Evolutionary conservation across 2,888 invertebrate genomes (phyloP), one percentile per base, ranked within the genome.

Genomic region (Troilus luridus): DNA sequence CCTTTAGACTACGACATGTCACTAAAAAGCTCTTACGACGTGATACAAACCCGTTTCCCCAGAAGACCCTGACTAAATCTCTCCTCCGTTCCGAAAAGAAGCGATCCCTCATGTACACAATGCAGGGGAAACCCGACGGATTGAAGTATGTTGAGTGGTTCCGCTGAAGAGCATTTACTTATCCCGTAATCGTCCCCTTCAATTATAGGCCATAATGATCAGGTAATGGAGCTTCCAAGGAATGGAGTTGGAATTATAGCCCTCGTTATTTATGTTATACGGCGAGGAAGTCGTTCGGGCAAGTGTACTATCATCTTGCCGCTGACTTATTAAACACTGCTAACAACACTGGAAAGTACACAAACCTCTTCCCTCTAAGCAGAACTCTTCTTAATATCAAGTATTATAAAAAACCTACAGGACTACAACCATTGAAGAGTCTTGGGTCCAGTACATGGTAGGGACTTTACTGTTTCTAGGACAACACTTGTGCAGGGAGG

Each of bases 121-220:
- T 85, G n/a, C 56, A 58, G 85, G 85, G 85, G 85, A 85, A 85
- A 85, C 21, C 85, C 85, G 17, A n/a, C 56, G 5, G 56, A 41
- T 56, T 56, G 27, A 85, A 58, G 56, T 85, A 85, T 85, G 85
- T 56, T 56, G 85, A 85, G 85, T 85, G 85, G 56, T 85, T 85
- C 85, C 56, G 1, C 14, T 8, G 85, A 85, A 85, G 56, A 85
- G n/a, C 85, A 56, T 85, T 85, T 58, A 85, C 56, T 85, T 85
- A 85, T n/a, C 54, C 17, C 10, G 56, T 85, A 85, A 85, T 85
- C 11, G 85, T n/a, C 85, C 21, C 11, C 11, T 54, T n/a, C 21
- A 85, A 85, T 85, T 85, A 85, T 85, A n/a, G 85, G 17, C 27
- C 27, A 27, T 77, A 77, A 77, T 77, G 72, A 77, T 77, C 72